Percentiles rank a stretch among this genome's conserved stretches.
Conservation (phyloP, 1,140 invertebrate species). For the Drosophila cardini region DNA sequence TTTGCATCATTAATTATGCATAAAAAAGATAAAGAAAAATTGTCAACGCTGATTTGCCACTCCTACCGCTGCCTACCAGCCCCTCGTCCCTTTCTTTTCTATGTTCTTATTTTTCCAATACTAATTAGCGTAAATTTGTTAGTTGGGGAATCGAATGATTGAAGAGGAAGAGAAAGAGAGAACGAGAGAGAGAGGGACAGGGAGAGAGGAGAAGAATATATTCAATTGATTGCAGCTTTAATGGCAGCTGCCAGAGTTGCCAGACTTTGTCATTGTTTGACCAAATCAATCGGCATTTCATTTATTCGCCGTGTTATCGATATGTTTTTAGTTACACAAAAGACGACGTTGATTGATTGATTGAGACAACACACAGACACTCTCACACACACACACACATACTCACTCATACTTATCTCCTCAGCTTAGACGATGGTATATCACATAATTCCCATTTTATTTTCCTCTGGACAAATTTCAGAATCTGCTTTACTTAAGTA, state of each 20-base stretch:
- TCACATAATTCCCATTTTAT: not conserved
- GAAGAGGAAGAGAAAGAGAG: not conserved
- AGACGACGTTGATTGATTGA: constrained; percentile 77
- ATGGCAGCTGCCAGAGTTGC: constrained; percentile 17
- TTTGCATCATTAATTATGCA: constrained; percentile 71
- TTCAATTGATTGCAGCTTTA: constrained; percentile 29
- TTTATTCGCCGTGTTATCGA: constrained; percentile 59
- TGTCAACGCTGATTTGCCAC: constrained; percentile 7
- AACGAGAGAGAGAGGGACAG: not conserved
- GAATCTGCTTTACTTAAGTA: not conserved
- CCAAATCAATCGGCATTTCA: constrained; percentile 49
- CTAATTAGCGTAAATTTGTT: constrained; percentile 74
- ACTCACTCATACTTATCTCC: not conserved
- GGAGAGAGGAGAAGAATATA: not conserved
- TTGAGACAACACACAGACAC: constrained; percentile 48
- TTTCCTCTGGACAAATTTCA: not conserved
- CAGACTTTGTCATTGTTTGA: constrained; percentile 8
- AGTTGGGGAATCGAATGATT: constrained; percentile 5
- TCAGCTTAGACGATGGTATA: constrained; percentile 21
- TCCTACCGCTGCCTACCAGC: not conserved
- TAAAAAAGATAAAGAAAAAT: constrained; percentile 32
- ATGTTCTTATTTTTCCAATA: not conserved
- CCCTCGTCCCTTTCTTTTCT: constrained; percentile 11
- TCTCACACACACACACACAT: constrained; percentile 9
- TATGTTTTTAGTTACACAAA: constrained; percentile 42